phyloP scores from a whole-genome alignment of 2,888 invertebrate genomes.

The Macaria notata region DNA sequence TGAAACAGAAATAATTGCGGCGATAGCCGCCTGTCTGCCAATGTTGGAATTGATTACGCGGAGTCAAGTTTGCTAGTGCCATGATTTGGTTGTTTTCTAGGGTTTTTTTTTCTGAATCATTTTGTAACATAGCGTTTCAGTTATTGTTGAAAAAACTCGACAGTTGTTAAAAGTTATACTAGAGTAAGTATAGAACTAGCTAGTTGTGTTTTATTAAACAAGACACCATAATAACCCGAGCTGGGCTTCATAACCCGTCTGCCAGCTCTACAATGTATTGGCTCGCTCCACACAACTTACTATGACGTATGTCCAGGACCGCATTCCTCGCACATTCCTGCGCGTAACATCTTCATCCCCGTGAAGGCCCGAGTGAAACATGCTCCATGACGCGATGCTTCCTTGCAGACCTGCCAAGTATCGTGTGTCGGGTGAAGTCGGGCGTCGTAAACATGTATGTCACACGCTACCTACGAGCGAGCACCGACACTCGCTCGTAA shows the following conservation, averaged over 20 bases:
- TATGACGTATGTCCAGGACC: conserved; percentile 26
- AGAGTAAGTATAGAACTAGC: too few species aligned
- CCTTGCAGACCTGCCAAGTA: conserved; percentile 67
- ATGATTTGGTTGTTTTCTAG: too few species aligned
- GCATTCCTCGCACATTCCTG: conserved; percentile 54
- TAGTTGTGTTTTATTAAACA: too few species aligned
- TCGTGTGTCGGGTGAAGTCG: conserved; percentile 66
- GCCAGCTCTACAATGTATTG: conserved; percentile 17
- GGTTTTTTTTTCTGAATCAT: too few species aligned
- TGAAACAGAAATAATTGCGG: conserved; percentile 22
- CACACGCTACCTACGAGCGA: conserved; percentile 65
- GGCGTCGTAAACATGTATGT: conserved; percentile 74
- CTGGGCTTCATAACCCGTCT: too few species aligned
- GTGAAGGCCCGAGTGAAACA: conserved; percentile 63
- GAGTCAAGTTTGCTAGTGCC: too few species aligned
- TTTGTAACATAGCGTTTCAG: too few species aligned
- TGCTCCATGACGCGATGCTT: conserved; percentile 59
- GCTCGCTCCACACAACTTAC: conserved; percentile 30
- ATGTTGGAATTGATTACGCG: neutral
- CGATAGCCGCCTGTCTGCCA: neutral
- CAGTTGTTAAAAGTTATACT: too few species aligned
- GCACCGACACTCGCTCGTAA: conserved; percentile 56
- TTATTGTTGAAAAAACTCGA: too few species aligned
- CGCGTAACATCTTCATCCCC: conserved; percentile 69
- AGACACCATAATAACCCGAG: too few species aligned